Percentiles rank a stretch among this genome's conserved stretches.
These are phyloP conservation scores for Gasterosteus nipponicus DNA, from an alignment of 2,113 vertebrate genomes.

Conservation along the genomic window DNA sequence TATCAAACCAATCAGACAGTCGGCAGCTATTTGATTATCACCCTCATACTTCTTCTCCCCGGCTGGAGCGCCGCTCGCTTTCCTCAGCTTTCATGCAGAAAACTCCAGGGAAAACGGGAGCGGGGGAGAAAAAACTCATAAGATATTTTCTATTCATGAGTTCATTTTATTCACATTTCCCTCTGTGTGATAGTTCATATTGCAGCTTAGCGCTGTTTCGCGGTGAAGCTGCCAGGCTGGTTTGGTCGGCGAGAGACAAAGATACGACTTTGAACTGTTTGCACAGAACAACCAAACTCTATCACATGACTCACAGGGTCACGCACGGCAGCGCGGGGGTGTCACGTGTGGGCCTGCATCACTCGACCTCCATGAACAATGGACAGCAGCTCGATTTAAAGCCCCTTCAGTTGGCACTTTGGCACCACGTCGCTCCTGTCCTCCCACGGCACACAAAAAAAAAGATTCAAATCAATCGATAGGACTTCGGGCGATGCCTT, in stretches of 20 bases:
- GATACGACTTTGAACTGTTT: conserved; percentile 42
- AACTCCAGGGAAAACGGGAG: conserved; percentile 48
- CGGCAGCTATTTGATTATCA: conserved; percentile 57
- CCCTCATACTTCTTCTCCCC: conserved; percentile 7
- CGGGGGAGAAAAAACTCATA: conserved; percentile 2
- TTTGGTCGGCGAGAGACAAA: conserved; percentile 15
- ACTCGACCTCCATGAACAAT: conserved; percentile 62
- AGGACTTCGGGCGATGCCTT: neutral
- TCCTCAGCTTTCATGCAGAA: conserved; percentile 47
- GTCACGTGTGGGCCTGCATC: conserved; percentile 42
- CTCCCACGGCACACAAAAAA: conserved; percentile 35
- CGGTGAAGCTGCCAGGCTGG: conserved; percentile 5
- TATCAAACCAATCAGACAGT: conserved; percentile 69
- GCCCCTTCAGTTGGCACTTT: conserved; percentile 33
- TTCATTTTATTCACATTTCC: conserved; percentile 53
- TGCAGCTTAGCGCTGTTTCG: conserved; percentile 23
- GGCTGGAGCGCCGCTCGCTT: conserved; percentile 29
- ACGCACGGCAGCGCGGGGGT: neutral
- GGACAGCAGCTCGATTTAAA: conserved; percentile 37
- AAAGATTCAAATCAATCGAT: conserved; percentile 30
- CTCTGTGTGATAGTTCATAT: conserved; percentile 51
- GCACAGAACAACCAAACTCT: conserved; percentile 14
- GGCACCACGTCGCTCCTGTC: conserved; percentile 10
- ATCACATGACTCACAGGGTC: conserved; percentile 41
- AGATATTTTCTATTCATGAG: conserved; percentile 59